Base-by-base conservation (phyloP, 64 coral and sea anemone genomes). In the Montipora capricornis region DNA sequence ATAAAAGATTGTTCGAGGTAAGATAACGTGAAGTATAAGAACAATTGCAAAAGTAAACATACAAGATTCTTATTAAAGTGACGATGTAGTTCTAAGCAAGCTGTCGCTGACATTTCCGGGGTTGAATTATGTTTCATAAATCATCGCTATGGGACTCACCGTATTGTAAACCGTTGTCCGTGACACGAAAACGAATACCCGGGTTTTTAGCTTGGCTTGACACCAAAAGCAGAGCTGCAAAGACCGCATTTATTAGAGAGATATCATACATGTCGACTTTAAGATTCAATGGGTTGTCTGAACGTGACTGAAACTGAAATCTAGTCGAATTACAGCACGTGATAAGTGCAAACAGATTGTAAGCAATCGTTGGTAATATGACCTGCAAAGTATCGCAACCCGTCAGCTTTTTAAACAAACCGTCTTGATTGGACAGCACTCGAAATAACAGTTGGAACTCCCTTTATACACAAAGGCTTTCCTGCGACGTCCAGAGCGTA, bases 111-210 rank as follows among this genome's bases (percentile, higher is more conserved):
- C 8, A 64, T 64, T 64, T 64, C 11, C 61, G 61, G 11, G 14
- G 3, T 64, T 64, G 14, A 64, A 64, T 64, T 57, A 8, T 11
- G 9, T 16, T 64, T 64, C 13, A 44, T 78, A 82, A 62, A 37
- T 10, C 6, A 82, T 12, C 55, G 55, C 22, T 49, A 14, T 3
- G 9, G 22, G 26, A 50, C 92, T 80, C 59, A 93, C 92, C 92
- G 7, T 88, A 93, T 26, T 57, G 48, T 22, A 93, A 82, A 68
- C 84, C 92, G 55, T 93, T 93, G 68, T 88, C 84, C 17, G 92
- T 93, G 7, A 93, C 19, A 9, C 92, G 92, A 55, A 93, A 76
- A 44, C 92, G 83, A 15, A 93, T 74, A 4, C 92, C 92, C 55
- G 92, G 92, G 59, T 93, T 93, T 22, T 37, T 62, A 75, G 84